These are phyloP conservation scores for Pipistrellus kuhlii DNA, from an alignment of 2,797 vertebrate species.

Conservation along the genomic window DNA sequence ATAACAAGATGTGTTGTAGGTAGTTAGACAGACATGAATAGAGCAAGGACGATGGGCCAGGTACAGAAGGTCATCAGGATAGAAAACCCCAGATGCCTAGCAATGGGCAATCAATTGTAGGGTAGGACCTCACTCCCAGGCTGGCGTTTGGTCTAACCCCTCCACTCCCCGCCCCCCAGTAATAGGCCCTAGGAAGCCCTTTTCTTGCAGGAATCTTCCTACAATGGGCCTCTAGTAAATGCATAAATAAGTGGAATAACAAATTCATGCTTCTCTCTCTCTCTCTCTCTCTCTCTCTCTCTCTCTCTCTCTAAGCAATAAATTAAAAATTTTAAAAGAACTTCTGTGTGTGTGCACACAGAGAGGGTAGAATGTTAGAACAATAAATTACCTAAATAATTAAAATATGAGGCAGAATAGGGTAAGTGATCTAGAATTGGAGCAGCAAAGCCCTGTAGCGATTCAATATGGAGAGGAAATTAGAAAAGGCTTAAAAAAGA, in stretches of 20 bases:
- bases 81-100: too few species aligned
- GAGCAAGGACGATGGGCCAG: too few species aligned
- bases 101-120: too few species aligned
- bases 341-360: neutral
- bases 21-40: too few species aligned
- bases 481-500: slow-evolving; percentile 5
- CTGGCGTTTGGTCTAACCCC: too few species aligned
- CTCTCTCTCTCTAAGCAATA: neutral
- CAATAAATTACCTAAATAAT: slow-evolving; percentile 3
- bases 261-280: neutral
- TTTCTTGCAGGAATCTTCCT: too few species aligned
- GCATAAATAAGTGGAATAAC: neutral
- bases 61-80: too few species aligned
- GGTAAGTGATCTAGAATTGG: neutral
- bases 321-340: neutral
- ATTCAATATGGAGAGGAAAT: neutral
- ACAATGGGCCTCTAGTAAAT: neutral
- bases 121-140: too few species aligned
- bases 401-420: neutral
- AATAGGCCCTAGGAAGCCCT: too few species aligned
- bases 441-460: neutral
- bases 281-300: neutral
- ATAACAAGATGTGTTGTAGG: neutral
- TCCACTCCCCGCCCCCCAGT: too few species aligned
- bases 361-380: neutral